phyloP scores from a whole-genome alignment of 2,113 vertebrate genomes.

The Notarius lentiginosus region DNA sequence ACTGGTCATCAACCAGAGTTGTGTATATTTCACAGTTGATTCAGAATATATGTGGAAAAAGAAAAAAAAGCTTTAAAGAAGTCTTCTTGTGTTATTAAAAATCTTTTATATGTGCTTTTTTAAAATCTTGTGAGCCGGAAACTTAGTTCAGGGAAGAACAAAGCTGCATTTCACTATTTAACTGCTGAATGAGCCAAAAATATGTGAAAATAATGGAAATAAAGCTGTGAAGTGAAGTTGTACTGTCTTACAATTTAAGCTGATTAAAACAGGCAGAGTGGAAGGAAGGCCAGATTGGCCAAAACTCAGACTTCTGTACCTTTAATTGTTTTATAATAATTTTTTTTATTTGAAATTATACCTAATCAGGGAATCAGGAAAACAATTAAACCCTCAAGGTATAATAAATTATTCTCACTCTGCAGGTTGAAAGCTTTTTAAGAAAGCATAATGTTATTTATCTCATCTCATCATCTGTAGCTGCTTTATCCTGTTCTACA shows the following conservation, averaged over 20 bases:
- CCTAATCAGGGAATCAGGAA: background rate
- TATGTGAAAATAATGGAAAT: conserved; percentile 31
- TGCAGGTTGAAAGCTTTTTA: background rate
- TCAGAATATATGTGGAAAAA: background rate
- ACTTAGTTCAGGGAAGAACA: conserved; percentile 7
- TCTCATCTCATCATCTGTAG: no score
- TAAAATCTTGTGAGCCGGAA: background rate
- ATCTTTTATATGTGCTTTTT: conserved; percentile 36
- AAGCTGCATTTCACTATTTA: background rate
- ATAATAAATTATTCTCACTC: background rate
- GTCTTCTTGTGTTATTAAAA: conserved; percentile 24
- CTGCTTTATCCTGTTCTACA: no score
- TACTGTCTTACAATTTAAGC: conserved; percentile 5
- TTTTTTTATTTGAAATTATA: background rate
- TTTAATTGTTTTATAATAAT: background rate
- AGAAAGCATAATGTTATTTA: background rate
- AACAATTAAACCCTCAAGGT: background rate
- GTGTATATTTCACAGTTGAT: conserved; percentile 6
- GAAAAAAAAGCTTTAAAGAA: conserved; percentile 2
- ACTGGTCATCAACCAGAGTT: background rate
- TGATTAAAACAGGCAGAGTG: background rate
- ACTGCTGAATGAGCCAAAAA: conserved; percentile 7
- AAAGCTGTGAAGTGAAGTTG: conserved; percentile 16
- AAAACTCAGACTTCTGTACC: background rate
- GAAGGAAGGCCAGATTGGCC: background rate